Evolutionary conservation across 2,113 vertebrate species (phyloP), one percentile per base, ranked within the genome.

Genomic region (Bolborhynchus lineola): DNA sequence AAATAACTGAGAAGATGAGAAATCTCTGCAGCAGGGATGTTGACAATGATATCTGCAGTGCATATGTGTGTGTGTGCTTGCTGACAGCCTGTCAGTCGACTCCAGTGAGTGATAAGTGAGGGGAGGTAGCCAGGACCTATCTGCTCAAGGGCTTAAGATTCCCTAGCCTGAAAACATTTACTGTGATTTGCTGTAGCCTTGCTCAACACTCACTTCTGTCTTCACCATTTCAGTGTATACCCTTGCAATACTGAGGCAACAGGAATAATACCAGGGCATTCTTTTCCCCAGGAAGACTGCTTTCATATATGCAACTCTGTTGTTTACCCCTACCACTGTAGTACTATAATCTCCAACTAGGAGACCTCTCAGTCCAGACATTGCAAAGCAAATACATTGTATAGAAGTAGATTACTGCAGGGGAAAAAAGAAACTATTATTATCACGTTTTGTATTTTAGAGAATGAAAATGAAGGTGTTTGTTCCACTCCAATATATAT

Each of bases 51-150:
- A 15, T n/a, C 31, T 67, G 83, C 68, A 52, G 49, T 29, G 31
- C 31, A 11, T 29, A 4, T 19, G 44, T 0, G 0, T 62, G 31
- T 57, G 55, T 46, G 31, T 39, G 49, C 1, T 0, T n/a, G 33
- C 80, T 80, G 86, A 29, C 86, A 71, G 53, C 26, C 75, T 71
- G 25, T 65, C 86, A 80, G 76, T 67, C 5, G 0, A 3, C 44
- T 69, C 26, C 0, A 8, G 42, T 1, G 3, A 68, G 53, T 57
- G 77, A 62, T 0, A 23, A 46, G 70, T 29, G 37, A 0, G 2
- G 60, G 31, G 74, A 87, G 29, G 80, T 79, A 90, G 81, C 93
- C 84, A 78, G 74, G 47, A 68, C 55, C 69, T 82, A 17, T 47
- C 70, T 87, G 39, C 44, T 68, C 33, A 77, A 94, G 50, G 62